Evolutionary conservation across 2,888 invertebrate genomes (phyloP).

Genomic region (Athalia circularis): DNA sequence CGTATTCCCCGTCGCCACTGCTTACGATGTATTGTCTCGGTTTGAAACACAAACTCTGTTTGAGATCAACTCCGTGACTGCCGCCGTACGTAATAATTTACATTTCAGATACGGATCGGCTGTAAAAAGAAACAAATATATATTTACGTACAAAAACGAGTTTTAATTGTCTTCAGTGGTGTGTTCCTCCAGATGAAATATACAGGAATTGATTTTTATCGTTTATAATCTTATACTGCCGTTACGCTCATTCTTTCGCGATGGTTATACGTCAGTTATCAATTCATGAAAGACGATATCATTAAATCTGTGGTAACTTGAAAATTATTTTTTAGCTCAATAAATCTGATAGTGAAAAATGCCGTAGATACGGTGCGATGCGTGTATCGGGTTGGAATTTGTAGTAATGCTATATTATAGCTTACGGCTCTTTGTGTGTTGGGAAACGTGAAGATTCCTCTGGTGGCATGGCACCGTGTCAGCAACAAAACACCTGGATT

Average conservation of each 20-base stretch:
- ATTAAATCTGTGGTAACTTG: background rate
- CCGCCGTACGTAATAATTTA: slow-evolving; percentile 2
- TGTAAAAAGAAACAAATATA: background rate
- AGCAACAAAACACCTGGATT: slow-evolving; percentile 27
- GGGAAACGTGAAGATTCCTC: slow-evolving; percentile 18
- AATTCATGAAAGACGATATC: background rate
- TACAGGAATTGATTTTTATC: slow-evolving; percentile 12
- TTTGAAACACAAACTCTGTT: slow-evolving; percentile 24
- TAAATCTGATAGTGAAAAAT: background rate
- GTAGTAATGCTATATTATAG: background rate
- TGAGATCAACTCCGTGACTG: slow-evolving; percentile 23
- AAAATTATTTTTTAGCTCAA: background rate
- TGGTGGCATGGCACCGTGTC: slow-evolving; percentile 15
- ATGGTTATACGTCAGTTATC: background rate
- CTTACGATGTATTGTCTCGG: slow-evolving; percentile 29
- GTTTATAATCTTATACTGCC: background rate
- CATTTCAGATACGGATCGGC: slow-evolving; percentile 9
- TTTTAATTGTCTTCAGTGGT: slow-evolving; percentile 24
- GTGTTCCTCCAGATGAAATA: background rate
- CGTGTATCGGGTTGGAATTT: background rate
- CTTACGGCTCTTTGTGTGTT: background rate
- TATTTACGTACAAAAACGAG: background rate
- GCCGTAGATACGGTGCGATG: background rate
- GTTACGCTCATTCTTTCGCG: background rate
- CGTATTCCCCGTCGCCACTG: slow-evolving; percentile 29